Base-by-base conservation (phyloP, 2,113 vertebrate species). In the Dolichallabes microphthalmus region DNA sequence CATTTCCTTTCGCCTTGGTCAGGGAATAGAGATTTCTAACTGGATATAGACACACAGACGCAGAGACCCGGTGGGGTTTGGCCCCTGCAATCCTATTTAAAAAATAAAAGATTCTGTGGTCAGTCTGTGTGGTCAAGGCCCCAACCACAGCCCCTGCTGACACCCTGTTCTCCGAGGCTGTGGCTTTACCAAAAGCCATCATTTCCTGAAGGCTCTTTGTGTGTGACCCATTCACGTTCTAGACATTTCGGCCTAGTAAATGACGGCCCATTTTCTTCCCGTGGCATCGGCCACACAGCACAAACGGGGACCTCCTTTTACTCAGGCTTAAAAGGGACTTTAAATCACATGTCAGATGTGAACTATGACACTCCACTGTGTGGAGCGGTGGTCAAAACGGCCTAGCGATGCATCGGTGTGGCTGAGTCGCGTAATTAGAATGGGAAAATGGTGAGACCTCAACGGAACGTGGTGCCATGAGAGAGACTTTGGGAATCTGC, bases 151-250 rank as follows among this genome's bases (percentile, higher is more conserved):
- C 90, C 90, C 91, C 91, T 91, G 91, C 92, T 93, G 93, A 94
- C 93, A 94, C 92, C 92, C 93, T 91, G 89, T 92, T 93, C 92
- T 88, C 87, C 13, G 80, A 88, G 92, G 92, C 93, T 88, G 85
- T 90, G 91, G 94, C 92, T 93, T 93, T 93, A 90, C 89, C 90
- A 85, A 90, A 89, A 87, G 90, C 91, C 90, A 8, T 93, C 92
- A 94, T 95, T 94, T 94, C 76, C 79, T 87, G 64, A n/a, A 87
- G 90, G 89, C 91, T 90, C 85, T 77, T 88, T 88, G 87, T 91
- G 91, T 93, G 88, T 76, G 86, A 90, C 88, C 84, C 63, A 77
- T 88, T 87, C 89, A 89, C 83, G 83, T 89, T 87, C 90, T 89
- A 84, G 88, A n/a, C 84, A 80, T 90, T 89, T 90, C 90, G 91